Conservation (phyloP, 1,140 invertebrate genomes). For the Lamellibrachia luymesi region DNA sequence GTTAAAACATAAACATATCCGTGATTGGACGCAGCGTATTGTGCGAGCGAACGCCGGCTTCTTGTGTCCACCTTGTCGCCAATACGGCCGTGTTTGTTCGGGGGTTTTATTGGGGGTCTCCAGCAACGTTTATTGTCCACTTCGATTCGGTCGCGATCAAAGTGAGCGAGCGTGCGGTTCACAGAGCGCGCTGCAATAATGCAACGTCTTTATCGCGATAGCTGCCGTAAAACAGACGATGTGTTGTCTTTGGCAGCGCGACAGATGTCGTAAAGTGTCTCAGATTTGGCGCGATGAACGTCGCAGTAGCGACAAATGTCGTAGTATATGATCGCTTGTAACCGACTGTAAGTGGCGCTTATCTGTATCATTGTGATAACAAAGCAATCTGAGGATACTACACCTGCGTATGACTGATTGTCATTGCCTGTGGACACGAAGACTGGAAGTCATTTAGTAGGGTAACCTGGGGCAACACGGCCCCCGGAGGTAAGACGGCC, state of each 20-base stretch:
- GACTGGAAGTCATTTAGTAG: too few species aligned
- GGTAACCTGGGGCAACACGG: too few species aligned
- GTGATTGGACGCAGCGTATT: not conserved
- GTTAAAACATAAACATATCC: conserved; percentile 5
- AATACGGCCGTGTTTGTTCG: not conserved
- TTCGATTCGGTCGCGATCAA: not conserved
- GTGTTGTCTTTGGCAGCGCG: not conserved
- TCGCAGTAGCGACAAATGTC: not conserved
- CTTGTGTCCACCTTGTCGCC: not conserved
- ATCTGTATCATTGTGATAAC: conserved; percentile 5
- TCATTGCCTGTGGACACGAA: not conserved
- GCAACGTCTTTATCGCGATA: conserved; percentile 4
- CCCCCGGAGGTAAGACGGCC: too few species aligned
- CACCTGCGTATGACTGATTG: not conserved
- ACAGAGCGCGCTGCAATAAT: not conserved
- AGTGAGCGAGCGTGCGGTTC: not conserved
- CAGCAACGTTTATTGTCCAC: not conserved
- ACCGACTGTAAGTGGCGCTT: not conserved
- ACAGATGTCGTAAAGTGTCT: not conserved
- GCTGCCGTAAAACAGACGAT: not conserved
- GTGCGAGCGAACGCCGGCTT: not conserved
- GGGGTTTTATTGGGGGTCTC: not conserved
- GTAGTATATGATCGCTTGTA: not conserved
- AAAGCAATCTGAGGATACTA: not conserved
- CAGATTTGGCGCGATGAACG: not conserved